Evolutionary conservation across 2,888 invertebrate species (phyloP), one percentile per base, ranked within the genome.

Genomic region (Psylliodes chrysocephalus): DNA sequence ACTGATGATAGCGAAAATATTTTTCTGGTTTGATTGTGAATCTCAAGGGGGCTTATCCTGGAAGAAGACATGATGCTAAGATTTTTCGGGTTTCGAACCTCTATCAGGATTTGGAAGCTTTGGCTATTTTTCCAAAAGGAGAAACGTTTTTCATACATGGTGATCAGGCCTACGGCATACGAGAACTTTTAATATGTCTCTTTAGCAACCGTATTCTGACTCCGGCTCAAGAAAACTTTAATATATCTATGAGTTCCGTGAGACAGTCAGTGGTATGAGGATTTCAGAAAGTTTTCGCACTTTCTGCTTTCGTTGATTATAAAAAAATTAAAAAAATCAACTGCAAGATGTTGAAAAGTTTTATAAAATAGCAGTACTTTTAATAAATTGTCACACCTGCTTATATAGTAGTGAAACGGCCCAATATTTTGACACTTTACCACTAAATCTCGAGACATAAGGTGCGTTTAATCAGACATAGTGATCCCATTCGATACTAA

Each of bases 191-290:
- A 19, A 28, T 64, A 30, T 46, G 19, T 8, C 67, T 60, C 12
- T 67, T n/a, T n/a, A n/a, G n/a, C n/a, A n/a, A n/a, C n/a, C n/a
- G n/a, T n/a, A n/a, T n/a, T n/a, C n/a, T n/a, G n/a, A n/a, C n/a
- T n/a, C n/a, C n/a, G n/a, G n/a, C n/a, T n/a, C n/a, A n/a, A n/a
- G n/a, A n/a, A n/a, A n/a, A n/a, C n/a, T n/a, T n/a, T n/a, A n/a
- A n/a, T n/a, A n/a, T n/a, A n/a, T n/a, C n/a, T n/a, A n/a, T n/a
- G n/a, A n/a, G n/a, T n/a, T n/a, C n/a, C n/a, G n/a, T n/a, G n/a
- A n/a, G 44, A 63, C 66, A n/a, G 38, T 10, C 62, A 28, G 73
- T 73, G 10, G 71, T 69, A 49, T 73, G 70, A 71, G 66, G 70
- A 6, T 72, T 70, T 63, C 54, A 61, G 44, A 72, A 73, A 69